phyloP scores from a whole-genome alignment of 2,888 invertebrate species.

The Rhodophaea formosa region DNA sequence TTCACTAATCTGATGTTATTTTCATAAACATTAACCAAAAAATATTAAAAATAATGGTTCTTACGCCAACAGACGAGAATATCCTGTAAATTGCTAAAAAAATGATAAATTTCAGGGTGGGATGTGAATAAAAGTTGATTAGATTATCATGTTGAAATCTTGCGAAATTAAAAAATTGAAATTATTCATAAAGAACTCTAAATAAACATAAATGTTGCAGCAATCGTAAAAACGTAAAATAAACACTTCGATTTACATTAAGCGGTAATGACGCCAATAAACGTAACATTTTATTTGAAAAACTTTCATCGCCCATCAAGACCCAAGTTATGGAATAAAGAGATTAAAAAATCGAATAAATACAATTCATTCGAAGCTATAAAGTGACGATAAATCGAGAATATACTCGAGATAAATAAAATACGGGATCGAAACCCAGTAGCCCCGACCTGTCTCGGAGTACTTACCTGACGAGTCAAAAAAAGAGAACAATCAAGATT shows the following conservation, averaged over 20 bases:
- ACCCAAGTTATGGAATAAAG: neutral
- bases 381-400: conserved; percentile 56
- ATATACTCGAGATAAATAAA: conserved; percentile 45
- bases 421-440: conserved; percentile 55
- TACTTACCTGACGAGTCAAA: conserved; percentile 49
- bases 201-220: too few relatives aligned
- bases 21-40: too few relatives aligned
- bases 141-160: too few relatives aligned
- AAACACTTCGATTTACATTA: conserved; percentile 4
- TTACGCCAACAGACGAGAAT: too few relatives aligned
- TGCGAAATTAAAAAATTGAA: too few relatives aligned
- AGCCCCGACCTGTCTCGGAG: conserved; percentile 59
- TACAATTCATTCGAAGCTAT: conserved; percentile 50
- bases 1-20: too few relatives aligned
- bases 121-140: too few relatives aligned
- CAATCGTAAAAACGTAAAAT: conserved; percentile 5
- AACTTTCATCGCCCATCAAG: conserved; percentile 15
- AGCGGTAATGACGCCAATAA: neutral
- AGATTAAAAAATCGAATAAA: conserved; percentile 35
- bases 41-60: too few relatives aligned
- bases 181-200: too few relatives aligned
- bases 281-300: conserved; percentile 8
- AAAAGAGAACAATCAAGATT: conserved; percentile 60
- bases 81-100: too few relatives aligned
- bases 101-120: too few relatives aligned